Base-by-base conservation (phyloP, 2,888 invertebrate genomes). In the Mythimna albipuncta region DNA sequence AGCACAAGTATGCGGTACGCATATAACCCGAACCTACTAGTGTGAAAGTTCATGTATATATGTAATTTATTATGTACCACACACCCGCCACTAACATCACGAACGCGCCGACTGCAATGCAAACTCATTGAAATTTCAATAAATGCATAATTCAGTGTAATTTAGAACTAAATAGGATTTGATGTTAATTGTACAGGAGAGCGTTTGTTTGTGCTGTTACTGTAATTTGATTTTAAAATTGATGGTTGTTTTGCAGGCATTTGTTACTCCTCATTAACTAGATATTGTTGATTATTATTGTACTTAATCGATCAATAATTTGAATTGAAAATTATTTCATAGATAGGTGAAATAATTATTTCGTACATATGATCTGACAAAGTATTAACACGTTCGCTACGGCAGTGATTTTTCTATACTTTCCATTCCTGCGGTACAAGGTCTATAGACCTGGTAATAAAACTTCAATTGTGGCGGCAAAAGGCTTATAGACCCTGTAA, bases 121-220 rank as follows among this genome's bases (percentile, higher is more conserved):
- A 71, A 80, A 80, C 64, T 71, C 81, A 76, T 79, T 44, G 38
- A 11, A 80, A 70, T 80, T 76, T 79, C 69, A 81, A 73, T 81
- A 81, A 69, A 77, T 77, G 44, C 59, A 35, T 55, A 58, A 81
- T 73, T 73, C 57, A 73, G 38, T 72, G 58, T 69, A 69, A 73
- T 73, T 81, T 55, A 62, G 69, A 57, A 71, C 64, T 64, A 64
- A 79, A 80, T 67, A 64, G 76, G 76, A 75, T 79, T 80, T 75
- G 38, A 77, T 64, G 64, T 61, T 64, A 47, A 73, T 69, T 77
- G 38, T 52, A 59, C 35, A 19, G 65, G 58, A 69, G 44, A 32
- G 2, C 50, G 55, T 66, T 69, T 79, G 80, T 80, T 79, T 54
- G 38, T 7, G 11, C 19, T 69, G 58, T 59, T 52, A 41, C 38